phyloP scores from a whole-genome alignment of 2,797 vertebrate genomes.

The Rhodeus uyekii region DNA sequence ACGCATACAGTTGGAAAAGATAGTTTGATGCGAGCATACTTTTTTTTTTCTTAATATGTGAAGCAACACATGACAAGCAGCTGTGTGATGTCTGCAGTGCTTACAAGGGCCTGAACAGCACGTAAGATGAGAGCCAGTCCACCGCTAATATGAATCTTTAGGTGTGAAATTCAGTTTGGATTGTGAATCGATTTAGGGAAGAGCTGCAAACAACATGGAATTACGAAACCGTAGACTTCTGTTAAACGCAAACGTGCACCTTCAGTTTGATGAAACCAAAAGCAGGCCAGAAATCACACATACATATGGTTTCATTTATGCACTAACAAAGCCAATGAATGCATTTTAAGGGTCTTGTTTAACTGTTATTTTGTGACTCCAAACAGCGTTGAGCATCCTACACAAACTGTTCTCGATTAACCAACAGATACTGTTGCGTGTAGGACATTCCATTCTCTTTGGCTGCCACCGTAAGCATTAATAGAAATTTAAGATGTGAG shows the following conservation, averaged over 20 bases:
- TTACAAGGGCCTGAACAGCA: constrained; percentile 11
- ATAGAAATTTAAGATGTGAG: constrained; percentile 74
- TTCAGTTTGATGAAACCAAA: background rate
- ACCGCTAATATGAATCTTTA: constrained; percentile 17
- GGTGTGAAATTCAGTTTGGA: constrained; percentile 19
- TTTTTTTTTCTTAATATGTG: constrained; percentile 26
- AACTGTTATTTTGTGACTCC: constrained; percentile 37
- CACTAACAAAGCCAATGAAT: constrained; percentile 35
- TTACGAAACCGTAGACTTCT: constrained; percentile 30
- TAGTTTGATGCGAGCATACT: constrained; percentile 34
- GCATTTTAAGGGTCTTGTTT: constrained; percentile 33
- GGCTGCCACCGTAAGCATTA: constrained; percentile 58
- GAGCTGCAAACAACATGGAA: constrained; percentile 11
- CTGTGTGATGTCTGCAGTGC: constrained; percentile 33
- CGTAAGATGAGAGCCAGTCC: constrained; percentile 30
- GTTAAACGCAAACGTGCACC: constrained; percentile 7
- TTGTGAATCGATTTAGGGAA: background rate
- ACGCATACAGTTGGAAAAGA: constrained; percentile 21
- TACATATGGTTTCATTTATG: constrained; percentile 34
- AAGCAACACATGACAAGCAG: constrained; percentile 27
- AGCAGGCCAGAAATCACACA: constrained; percentile 14
- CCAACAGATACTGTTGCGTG: constrained; percentile 63
- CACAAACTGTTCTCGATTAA: constrained; percentile 67
- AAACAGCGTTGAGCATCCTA: constrained; percentile 62
- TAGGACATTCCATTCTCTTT: constrained; percentile 68